phyloP scores from a whole-genome alignment of 2,113 vertebrate species.

The Gnathonemus longibarbis region DNA sequence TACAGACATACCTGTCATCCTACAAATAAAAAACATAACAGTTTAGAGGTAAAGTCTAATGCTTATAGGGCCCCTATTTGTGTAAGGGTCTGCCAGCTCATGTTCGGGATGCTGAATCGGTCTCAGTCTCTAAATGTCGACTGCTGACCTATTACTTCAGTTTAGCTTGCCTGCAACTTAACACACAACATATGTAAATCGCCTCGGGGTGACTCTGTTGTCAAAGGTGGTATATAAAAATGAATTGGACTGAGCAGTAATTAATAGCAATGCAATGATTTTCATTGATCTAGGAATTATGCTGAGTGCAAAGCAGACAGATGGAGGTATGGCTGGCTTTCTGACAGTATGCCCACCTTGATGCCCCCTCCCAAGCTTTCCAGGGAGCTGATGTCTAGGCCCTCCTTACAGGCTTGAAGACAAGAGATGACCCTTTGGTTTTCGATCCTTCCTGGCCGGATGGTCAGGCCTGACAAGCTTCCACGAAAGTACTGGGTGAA shows the following conservation, averaged over 20 bases:
- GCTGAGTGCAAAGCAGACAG: background rate
- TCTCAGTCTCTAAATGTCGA: background rate
- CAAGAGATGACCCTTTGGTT: slow-evolving; percentile 82
- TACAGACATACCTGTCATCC: background rate
- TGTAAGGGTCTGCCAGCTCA: background rate
- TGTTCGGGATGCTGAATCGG: background rate
- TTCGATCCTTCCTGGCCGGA: slow-evolving; percentile 78
- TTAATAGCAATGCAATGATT: background rate
- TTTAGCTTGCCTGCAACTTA: too few relatives aligned
- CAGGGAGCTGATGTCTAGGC: slow-evolving; percentile 79
- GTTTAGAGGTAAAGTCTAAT: background rate
- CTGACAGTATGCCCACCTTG: slow-evolving; percentile 57
- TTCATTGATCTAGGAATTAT: background rate
- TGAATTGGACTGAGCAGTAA: background rate
- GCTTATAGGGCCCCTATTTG: background rate
- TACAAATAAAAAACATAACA: background rate
- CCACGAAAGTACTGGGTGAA: slow-evolving; percentile 80
- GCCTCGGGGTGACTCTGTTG: background rate
- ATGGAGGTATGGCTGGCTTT: background rate
- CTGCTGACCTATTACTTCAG: too few relatives aligned
- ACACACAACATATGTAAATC: too few relatives aligned
- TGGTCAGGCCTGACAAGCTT: slow-evolving; percentile 74
- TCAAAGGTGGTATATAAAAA: background rate
- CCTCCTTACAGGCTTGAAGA: slow-evolving; percentile 81
- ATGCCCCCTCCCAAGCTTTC: slow-evolving; percentile 76